Evolutionary conservation across 1,140 invertebrate genomes (phyloP), one percentile per base, ranked within the genome.

Genomic region (Popillia japonica): DNA sequence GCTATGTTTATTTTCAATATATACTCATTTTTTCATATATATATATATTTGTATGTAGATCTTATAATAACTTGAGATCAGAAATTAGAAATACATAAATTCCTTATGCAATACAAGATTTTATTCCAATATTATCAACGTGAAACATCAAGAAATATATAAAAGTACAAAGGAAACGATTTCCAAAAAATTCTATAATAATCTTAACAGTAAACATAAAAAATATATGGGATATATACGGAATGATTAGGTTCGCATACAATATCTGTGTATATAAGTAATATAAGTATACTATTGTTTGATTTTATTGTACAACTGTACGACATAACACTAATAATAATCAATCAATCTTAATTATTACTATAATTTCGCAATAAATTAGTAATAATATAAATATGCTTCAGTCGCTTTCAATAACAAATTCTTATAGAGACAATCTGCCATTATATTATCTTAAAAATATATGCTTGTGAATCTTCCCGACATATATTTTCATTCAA

Each of bases 1-100:
- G 48, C 48, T 55, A 55, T 55, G 17, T 55, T 55, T 55, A 55
- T n/a, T n/a, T 55, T n/a, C n/a, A 55, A 17, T n/a, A 55, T 55
- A 7, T 17, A 17, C n/a, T 17, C 17, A 17, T 55, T 55, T 55
- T 17, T 55, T 55, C 48, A 55, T 55, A 55, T 55, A 55, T 55
- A n/a, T 17, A 14, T 14, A 48, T 55, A 55, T 48, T 48, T n/a
- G n/a, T n/a, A n/a, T 34, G 4, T 34, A 34, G 1, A 34, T 55
- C 14, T 17, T 55, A 14, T 17, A 55, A 17, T 55, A 3, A 55
- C n/a, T 55, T 55, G 48, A 55, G 48, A 55, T 55, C 48, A 55
- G 17, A 55, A 55, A 14, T 17, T 55, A 55, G 11, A 55, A 55
- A 17, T 55, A 55, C 48, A 17, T 55, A 55, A 55, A 55, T 55